Conservation (phyloP, 2,888 invertebrate genomes). For the Hermodice carunculata region DNA sequence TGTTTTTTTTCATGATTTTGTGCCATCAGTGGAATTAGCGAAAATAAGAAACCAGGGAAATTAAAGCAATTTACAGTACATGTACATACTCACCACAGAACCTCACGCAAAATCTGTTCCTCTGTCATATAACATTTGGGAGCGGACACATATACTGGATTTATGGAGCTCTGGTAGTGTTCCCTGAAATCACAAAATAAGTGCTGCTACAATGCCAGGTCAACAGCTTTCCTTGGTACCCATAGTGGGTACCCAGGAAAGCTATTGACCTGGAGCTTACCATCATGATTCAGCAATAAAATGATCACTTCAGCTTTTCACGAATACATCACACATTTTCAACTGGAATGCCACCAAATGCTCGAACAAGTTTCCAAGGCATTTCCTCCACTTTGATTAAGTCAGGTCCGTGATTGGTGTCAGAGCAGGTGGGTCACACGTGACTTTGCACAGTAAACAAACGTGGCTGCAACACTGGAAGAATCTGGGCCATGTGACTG, state of each 20-base stretch:
- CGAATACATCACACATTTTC: too few relatives aligned
- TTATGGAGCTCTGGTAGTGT: conserved; percentile 45
- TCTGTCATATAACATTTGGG: conserved; percentile 26
- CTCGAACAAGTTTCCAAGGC: too few relatives aligned
- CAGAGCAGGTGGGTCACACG: not conserved
- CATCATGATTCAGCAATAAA: too few relatives aligned
- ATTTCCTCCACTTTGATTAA: too few relatives aligned
- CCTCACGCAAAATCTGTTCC: conserved; percentile 33
- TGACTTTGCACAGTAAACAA: too few relatives aligned
- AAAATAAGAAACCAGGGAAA: not conserved
- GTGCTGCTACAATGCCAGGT: not conserved
- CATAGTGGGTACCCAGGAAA: not conserved
- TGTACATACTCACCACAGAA: conserved; percentile 28
- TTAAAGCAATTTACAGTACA: not conserved
- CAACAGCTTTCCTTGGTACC: too few relatives aligned
- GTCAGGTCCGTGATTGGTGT: too few relatives aligned
- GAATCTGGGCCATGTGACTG: too few relatives aligned
- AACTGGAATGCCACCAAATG: too few relatives aligned
- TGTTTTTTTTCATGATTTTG: too few relatives aligned
- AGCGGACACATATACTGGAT: conserved; percentile 45
- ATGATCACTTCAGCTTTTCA: too few relatives aligned
- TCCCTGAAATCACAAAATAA: conserved; percentile 47
- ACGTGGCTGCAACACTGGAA: too few relatives aligned
- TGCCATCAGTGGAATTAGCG: not conserved
- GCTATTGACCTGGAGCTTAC: not conserved